These are phyloP conservation scores for Quadriops clusia DNA, from an alignment of 2,888 invertebrate species.

Conservation along the genomic window DNA sequence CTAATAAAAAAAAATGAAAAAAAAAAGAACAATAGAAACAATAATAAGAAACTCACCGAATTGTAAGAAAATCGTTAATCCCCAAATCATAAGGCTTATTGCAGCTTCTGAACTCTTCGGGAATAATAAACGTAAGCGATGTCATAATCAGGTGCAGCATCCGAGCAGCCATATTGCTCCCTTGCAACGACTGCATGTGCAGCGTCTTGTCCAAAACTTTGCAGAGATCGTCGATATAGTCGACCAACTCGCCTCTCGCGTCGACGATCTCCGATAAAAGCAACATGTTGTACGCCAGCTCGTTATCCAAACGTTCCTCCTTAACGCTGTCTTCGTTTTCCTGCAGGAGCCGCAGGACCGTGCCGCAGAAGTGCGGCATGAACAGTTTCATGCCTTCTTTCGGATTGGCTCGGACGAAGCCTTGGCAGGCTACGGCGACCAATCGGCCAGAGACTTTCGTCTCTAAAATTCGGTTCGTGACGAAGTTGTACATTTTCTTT, in stretches of 20 bases:
- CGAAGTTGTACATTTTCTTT: slow-evolving; percentile 62
- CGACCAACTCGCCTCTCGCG: slow-evolving; percentile 50
- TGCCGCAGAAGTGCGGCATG: slow-evolving; percentile 58
- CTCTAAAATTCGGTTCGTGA: slow-evolving; percentile 66
- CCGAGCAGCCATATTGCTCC: slow-evolving; percentile 49
- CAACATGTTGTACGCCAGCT: slow-evolving; percentile 64
- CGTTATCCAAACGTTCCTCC: slow-evolving; percentile 68
- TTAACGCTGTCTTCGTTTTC: slow-evolving; percentile 55
- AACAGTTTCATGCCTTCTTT: slow-evolving; percentile 58
- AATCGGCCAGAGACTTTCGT: slow-evolving; percentile 73
- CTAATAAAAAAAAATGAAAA: not conserved
- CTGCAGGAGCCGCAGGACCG: slow-evolving; percentile 46
- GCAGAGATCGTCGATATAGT: slow-evolving; percentile 51
- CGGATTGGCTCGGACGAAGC: slow-evolving; percentile 54
- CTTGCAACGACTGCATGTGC: slow-evolving; percentile 55
- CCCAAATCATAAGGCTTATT: slow-evolving; percentile 49
- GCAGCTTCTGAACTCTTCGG: slow-evolving; percentile 51
- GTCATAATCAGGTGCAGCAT: slow-evolving; percentile 47
- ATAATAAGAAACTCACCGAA: slow-evolving; percentile 34
- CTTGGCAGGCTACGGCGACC: slow-evolving; percentile 59
- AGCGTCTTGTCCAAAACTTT: slow-evolving; percentile 59
- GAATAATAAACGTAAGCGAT: slow-evolving; percentile 49
- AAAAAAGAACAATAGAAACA: not conserved
- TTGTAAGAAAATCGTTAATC: slow-evolving; percentile 56
- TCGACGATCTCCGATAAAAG: slow-evolving; percentile 60